phyloP scores from a whole-genome alignment of 2,888 invertebrate genomes.

The Timandra comae region DNA sequence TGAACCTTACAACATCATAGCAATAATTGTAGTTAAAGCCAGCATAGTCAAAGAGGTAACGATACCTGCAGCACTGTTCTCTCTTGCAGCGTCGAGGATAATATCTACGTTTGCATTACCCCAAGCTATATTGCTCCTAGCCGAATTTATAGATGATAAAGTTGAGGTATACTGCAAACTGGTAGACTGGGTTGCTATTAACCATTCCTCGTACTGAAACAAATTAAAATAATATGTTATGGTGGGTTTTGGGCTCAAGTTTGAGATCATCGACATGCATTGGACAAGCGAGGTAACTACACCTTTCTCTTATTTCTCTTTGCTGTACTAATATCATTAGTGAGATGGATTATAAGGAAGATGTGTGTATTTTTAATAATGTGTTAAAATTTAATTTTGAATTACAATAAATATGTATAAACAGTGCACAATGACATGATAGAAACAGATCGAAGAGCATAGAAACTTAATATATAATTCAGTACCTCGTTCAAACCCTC shows the following conservation, averaged over 20 bases:
- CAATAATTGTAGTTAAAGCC: conserved; percentile 22
- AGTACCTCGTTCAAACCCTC: conserved; percentile 47
- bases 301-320: too few species aligned
- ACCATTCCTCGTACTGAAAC: conserved; percentile 58
- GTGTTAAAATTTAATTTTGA: too few species aligned
- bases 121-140: conserved; percentile 55
- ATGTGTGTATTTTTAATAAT: too few species aligned
- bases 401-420: too few species aligned
- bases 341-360: too few species aligned
- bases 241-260: too few species aligned
- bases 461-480: conserved; percentile 3
- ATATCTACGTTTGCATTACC: conserved; percentile 47
- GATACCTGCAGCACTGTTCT: conserved; percentile 30
- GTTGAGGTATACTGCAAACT: conserved; percentile 39
- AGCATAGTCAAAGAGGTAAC: conserved; percentile 36
- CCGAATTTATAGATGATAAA: conserved; percentile 43
- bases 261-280: too few species aligned
- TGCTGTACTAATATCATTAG: too few species aligned
- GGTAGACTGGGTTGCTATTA: conserved; percentile 36
- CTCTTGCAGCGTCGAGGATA: conserved; percentile 42
- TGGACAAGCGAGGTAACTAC: too few species aligned
- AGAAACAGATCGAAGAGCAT: not conserved
- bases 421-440: too few species aligned
- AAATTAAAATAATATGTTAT: too few species aligned
- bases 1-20: conserved; percentile 11